These are phyloP conservation scores for Mythimna vitellina DNA, from an alignment of 2,888 invertebrate species.

Conservation along the genomic window DNA sequence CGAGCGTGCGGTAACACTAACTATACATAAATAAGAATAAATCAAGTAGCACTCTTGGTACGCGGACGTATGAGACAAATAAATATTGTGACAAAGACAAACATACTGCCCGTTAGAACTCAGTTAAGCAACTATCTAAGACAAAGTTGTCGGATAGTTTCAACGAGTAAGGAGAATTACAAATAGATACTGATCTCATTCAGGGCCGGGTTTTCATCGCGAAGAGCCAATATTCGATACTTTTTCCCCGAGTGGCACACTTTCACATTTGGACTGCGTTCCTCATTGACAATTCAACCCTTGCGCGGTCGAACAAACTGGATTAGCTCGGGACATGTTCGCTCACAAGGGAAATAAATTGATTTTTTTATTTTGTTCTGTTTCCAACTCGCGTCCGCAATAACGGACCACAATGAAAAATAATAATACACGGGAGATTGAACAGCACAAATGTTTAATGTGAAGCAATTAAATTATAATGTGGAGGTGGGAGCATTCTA, in stretches of 20 bases:
- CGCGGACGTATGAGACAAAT: conserved; percentile 16
- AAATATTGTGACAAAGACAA: conserved; percentile 22
- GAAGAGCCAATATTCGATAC: conserved; percentile 84
- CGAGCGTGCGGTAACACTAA: too few species aligned
- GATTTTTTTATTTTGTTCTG: conserved; percentile 85
- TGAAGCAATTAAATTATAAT: conserved; percentile 61
- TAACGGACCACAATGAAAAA: conserved; percentile 85
- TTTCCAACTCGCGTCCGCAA: conserved; percentile 83
- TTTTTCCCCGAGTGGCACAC: conserved; percentile 82
- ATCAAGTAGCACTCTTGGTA: conserved; percentile 8
- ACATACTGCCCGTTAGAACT: conserved; percentile 38
- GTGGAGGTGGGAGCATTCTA: conserved; percentile 41
- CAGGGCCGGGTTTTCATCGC: conserved; percentile 79
- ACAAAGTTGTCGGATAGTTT: conserved; percentile 64
- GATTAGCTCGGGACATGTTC: conserved; percentile 89
- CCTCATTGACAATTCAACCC: conserved; percentile 90
- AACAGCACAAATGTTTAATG: conserved; percentile 75
- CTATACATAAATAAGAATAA: neutral
- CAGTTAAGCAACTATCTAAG: conserved; percentile 59
- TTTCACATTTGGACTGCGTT: conserved; percentile 86
- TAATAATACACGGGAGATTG: conserved; percentile 81
- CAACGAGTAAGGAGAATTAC: conserved; percentile 74
- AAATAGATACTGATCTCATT: conserved; percentile 80
- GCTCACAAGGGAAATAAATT: conserved; percentile 88
- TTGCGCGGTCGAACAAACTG: conserved; percentile 89